Evolutionary conservation across 1,140 invertebrate genomes (phyloP), one percentile per base, ranked within the genome.

Genomic region (Achroia grisella): DNA sequence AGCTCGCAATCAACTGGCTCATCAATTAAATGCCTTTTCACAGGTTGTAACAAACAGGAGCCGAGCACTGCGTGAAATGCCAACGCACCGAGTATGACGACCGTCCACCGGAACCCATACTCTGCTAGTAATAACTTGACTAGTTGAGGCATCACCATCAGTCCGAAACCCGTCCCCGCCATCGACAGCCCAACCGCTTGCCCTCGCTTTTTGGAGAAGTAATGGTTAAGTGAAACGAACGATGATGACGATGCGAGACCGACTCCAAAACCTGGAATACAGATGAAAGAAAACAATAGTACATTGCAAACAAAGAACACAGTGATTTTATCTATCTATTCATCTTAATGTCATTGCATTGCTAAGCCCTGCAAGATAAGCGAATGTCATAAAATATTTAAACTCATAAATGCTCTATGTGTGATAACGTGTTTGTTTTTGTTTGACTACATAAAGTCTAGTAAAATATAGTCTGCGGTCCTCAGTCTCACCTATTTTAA

Each of bases 151-250:
- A 94, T 91, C 5, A 93, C 75, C 87, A 94, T 90, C 79, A 93
- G 89, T 1, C 92, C 92, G 40, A 93, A 84, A 1, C 91, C 91
- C 0, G 92, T 93, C 0, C 93, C 93, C 3, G 92, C 92, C 88
- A 93, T 90, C 0, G 92, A 92, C 11, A 93, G 76, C 0, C 93
- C 92, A 1, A 93, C 91, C 0, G 92, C 93, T 71, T 93, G 92
- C 4, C 92, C 92, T 9, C 92, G 88, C 61, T 90, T 90, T 66
- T 92, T 90, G 12, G 89, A 85, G 54, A 94, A 94, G 63, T 92
- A 94, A 56, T 91, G 90, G 62, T 92, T 93, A 0, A 93, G 63
- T 0, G 92, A 91, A 10, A 93, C 92, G 60, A 93, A 93, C 0
- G 91, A 89, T 6, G 91, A 89, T 10, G 92, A 90, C 2, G 89